Evolutionary conservation across 2,888 invertebrate species (phyloP).

Genomic region (Cylloceria caligata): DNA sequence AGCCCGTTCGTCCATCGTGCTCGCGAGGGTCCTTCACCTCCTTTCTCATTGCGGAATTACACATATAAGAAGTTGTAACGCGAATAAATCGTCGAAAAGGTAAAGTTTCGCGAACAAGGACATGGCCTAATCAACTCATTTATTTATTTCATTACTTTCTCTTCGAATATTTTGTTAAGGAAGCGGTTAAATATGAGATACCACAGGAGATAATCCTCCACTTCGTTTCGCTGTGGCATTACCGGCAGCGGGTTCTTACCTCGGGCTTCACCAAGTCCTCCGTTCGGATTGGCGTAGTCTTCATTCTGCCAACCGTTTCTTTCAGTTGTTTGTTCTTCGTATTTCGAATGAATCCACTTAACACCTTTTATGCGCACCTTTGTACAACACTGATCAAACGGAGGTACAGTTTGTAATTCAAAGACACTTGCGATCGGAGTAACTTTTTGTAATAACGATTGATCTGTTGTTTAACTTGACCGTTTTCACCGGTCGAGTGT

Average conservation of each 20-base stretch:
- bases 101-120: constrained; percentile 7
- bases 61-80: background rate
- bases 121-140: background rate
- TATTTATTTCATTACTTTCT: background rate
- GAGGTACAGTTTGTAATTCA: background rate
- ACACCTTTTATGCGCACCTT: background rate
- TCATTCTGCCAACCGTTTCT: constrained; percentile 72
- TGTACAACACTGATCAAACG: background rate
- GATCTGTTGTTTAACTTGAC: constrained; percentile 24
- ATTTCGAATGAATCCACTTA: background rate
- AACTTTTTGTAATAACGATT: no score
- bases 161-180: background rate
- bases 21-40: constrained; percentile 57
- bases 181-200: background rate
- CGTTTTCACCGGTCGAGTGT: background rate
- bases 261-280: constrained; percentile 80
- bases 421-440: background rate
- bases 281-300: constrained; percentile 78
- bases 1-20: constrained; percentile 20
- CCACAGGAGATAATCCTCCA: background rate
- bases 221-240: background rate
- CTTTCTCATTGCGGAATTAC: constrained; percentile 39
- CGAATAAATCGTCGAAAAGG: background rate
- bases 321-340: background rate
- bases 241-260: constrained; percentile 75